Conservation (phyloP, 2,113 vertebrate genomes). For the Bombycilla garrulus region DNA sequence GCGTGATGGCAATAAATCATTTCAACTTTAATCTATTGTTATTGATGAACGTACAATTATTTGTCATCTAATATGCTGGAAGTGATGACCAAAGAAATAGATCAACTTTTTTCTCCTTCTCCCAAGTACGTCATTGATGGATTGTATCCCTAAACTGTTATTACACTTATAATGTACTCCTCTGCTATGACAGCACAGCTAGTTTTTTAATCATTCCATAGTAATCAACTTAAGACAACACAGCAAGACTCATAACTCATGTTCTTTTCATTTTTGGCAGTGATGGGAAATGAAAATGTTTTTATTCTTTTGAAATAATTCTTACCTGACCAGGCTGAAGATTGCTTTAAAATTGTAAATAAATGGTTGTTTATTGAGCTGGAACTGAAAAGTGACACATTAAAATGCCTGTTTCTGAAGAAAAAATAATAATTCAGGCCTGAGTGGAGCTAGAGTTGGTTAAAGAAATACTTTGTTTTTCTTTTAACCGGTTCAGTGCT, state of each 20-base stretch:
- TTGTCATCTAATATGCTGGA: slow-evolving; percentile 97
- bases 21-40: slow-evolving; percentile 98
- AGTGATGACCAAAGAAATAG: slow-evolving; percentile 93
- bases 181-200: slow-evolving; percentile 86
- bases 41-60: slow-evolving; percentile 99
- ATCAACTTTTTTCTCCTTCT: slow-evolving; percentile 81
- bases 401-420: slow-evolving; percentile 75
- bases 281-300: slow-evolving; percentile 86
- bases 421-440: slow-evolving; percentile 65
- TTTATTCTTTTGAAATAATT: slow-evolving; percentile 81
- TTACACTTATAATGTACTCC: slow-evolving; percentile 94
- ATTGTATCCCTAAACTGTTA: slow-evolving; percentile 99
- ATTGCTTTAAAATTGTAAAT: slow-evolving; percentile 83
- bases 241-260: slow-evolving; percentile 86
- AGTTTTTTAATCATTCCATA: slow-evolving; percentile 83
- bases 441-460: slow-evolving; percentile 49
- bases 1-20: slow-evolving; percentile 95
- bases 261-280: slow-evolving; percentile 83
- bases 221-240: slow-evolving; percentile 85
- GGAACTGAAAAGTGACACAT: slow-evolving; percentile 82
- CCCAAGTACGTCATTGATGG: slow-evolving; percentile 91
- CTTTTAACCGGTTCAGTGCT: slow-evolving; percentile 66
- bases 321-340: slow-evolving; percentile 83
- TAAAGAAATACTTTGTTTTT: slow-evolving; percentile 15
- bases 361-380: slow-evolving; percentile 81